These are phyloP conservation scores for Eupithecia tripunctaria DNA, from an alignment of 2,888 invertebrate species.

Conservation along the genomic window DNA sequence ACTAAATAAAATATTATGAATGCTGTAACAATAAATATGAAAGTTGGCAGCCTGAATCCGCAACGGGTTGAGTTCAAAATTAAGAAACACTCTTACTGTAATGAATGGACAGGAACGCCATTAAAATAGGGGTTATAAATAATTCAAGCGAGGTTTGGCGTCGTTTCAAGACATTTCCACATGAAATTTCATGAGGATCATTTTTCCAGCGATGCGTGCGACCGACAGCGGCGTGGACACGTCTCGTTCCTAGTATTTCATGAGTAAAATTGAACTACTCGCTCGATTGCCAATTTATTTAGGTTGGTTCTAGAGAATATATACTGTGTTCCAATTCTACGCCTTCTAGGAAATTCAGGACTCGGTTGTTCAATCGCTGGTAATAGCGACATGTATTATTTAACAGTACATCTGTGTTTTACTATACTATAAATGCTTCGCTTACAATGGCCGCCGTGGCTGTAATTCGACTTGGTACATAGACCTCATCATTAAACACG, in stretches of 20 bases:
- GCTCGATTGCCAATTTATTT: slow-evolving; percentile 7
- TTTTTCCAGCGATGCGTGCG: slow-evolving; percentile 72
- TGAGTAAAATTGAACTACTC: slow-evolving; percentile 56
- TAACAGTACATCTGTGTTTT: not conserved
- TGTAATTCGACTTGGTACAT: not conserved
- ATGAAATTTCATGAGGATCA: slow-evolving; percentile 84
- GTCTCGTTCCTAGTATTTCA: slow-evolving; percentile 47
- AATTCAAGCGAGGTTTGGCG: slow-evolving; percentile 82
- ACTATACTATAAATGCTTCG: no score
- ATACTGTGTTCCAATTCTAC: not conserved
- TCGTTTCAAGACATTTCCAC: slow-evolving; percentile 83
- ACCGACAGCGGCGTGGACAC: slow-evolving; percentile 24
- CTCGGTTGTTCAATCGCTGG: not conserved
- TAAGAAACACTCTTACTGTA: slow-evolving; percentile 78
- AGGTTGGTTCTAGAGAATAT: not conserved
- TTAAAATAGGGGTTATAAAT: slow-evolving; percentile 83
- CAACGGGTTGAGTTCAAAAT: slow-evolving; percentile 70
- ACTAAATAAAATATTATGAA: not conserved
- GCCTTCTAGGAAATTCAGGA: not conserved
- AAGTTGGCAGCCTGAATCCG: slow-evolving; percentile 58
- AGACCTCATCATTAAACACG: no score
- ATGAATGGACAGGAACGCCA: slow-evolving; percentile 78
- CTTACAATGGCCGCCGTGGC: no score
- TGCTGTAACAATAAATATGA: slow-evolving; percentile 28
- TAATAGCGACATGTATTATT: not conserved